A percentile compares a stretch with the other conserved stretches of the same genome.
These are phyloP conservation scores for Bombus terrestris DNA, from an alignment of 1,140 invertebrate genomes.

Conservation along the genomic window DNA sequence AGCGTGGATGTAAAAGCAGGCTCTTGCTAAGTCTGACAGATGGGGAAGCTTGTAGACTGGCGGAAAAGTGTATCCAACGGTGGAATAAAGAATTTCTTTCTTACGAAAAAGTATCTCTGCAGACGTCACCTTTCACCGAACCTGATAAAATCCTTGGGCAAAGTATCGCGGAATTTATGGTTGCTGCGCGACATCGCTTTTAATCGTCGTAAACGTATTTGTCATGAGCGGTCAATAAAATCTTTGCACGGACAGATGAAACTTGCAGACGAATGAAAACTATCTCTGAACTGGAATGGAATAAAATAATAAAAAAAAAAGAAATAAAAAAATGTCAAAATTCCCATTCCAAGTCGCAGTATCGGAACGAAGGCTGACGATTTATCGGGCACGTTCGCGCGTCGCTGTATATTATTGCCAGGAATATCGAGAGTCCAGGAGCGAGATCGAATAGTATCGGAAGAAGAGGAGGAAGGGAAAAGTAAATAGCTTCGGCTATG, in stretches of 20 bases:
- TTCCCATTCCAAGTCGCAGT: neutral
- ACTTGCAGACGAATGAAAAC: neutral
- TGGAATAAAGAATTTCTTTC: too few species aligned
- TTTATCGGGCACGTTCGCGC: constrained; percentile 8
- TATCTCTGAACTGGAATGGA: neutral
- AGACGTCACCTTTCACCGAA: neutral
- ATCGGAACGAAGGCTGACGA: neutral
- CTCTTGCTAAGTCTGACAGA: too few species aligned
- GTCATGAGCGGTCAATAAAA: neutral
- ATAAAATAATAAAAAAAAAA: too few species aligned
- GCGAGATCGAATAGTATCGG: neutral
- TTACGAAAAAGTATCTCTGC: too few species aligned
- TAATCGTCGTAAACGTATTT: too few species aligned
- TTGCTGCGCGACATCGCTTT: too few species aligned
- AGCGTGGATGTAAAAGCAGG: too few species aligned
- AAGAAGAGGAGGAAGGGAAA: constrained; percentile 16
- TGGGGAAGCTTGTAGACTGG: too few species aligned
- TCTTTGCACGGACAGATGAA: neutral
- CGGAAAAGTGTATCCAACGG: too few species aligned
- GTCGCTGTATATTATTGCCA: constrained; percentile 11
- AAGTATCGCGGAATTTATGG: neutral
- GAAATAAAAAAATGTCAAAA: neutral
- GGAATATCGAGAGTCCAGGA: constrained; percentile 1
- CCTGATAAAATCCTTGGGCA: neutral
- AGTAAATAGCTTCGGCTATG: constrained; percentile 41